Conservation (phyloP, 2,797 vertebrate species). For the Bufotes viridis region DNA sequence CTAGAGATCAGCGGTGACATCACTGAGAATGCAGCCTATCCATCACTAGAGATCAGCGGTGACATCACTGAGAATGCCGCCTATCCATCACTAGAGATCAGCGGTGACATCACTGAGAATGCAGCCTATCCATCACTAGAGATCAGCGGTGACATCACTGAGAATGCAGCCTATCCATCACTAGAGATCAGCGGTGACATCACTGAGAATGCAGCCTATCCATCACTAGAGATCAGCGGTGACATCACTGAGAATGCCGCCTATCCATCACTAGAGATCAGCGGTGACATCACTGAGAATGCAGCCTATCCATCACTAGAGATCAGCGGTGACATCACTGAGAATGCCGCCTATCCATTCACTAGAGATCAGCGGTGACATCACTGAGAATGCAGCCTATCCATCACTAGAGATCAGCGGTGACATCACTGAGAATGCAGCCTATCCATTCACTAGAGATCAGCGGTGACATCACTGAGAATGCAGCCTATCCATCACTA, state of each 20-base stretch:
- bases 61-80: not conserved
- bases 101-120: not conserved
- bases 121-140: slow-evolving; percentile 9
- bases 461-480: not conserved
- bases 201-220: no score
- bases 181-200: not conserved
- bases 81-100: no score
- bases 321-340: not conserved
- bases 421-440: no score
- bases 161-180: slow-evolving; percentile 11
- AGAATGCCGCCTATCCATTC: slow-evolving; percentile 17
- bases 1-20: not conserved
- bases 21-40: no score
- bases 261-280: no score
- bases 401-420: no score
- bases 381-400: no score
- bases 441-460: no score
- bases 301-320: slow-evolving; percentile 8
- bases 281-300: not conserved
- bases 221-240: no score
- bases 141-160: not conserved
- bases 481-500: no score
- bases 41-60: no score
- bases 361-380: no score
- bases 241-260: not conserved